Base-by-base conservation (phyloP, 2,888 invertebrate genomes). In the Galerucella nymphaeae region DNA sequence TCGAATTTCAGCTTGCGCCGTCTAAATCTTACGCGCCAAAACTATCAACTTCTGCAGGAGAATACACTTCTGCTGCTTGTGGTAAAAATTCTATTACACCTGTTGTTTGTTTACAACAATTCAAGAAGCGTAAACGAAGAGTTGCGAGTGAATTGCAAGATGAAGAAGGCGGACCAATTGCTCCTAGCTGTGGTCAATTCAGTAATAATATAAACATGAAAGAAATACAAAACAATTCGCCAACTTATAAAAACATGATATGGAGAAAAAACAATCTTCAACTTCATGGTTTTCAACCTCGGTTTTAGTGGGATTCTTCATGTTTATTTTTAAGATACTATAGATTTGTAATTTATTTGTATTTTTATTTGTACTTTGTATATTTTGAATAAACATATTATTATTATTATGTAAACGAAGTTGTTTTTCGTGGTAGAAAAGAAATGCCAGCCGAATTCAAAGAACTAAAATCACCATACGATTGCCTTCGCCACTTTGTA, bases 241-340 rank as follows among this genome's bases (percentile, higher is more conserved):
- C 30, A 59, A 16, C 30, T 16, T 59, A 59, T 59, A 59, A 59
- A 59, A 10, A 59, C 6, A 59, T 59, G 20, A 30, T 59, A 59
- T 10, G 87, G 87, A 66, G 65, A 53, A 66, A 66, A 45, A 66
- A 66, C 14, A 53, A 66, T 66, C 55, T 53, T 23, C 63, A 63
- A 63, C 16, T 66, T 13, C 65, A 66, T n/a, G n/a, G n/a, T n/a
- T n/a, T n/a, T n/a, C n/a, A n/a, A n/a, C n/a, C n/a, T n/a, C n/a
- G n/a, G n/a, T n/a, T n/a, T n/a, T n/a, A n/a, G n/a, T n/a, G n/a
- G n/a, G n/a, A n/a, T n/a, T n/a, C n/a, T n/a, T n/a, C n/a, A n/a
- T n/a, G n/a, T n/a, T n/a, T n/a, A n/a, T n/a, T n/a, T n/a, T n/a
- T n/a, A n/a, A n/a, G n/a, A n/a, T n/a, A n/a, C n/a, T n/a, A n/a